phyloP scores from a whole-genome alignment of 2,797 vertebrate species.

The Chiloscyllium punctatum region DNA sequence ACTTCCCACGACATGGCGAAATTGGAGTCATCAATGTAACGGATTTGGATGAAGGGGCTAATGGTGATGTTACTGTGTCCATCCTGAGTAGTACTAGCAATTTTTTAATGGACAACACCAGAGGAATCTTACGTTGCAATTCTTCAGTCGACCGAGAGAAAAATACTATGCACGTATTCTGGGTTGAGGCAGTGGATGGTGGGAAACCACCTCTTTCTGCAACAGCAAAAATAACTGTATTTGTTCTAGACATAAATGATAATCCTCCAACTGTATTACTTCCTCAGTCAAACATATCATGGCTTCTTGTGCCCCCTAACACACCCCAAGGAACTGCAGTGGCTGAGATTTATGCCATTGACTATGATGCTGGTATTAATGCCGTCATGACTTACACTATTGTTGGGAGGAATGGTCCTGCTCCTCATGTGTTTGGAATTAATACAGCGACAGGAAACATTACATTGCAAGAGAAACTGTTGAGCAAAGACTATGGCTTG shows the following conservation, averaged over 20 bases:
- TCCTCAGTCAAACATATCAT: constrained; percentile 66
- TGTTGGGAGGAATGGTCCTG: constrained; percentile 44
- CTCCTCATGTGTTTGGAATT: constrained; percentile 55
- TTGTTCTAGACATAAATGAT: constrained; percentile 71
- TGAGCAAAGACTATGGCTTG: constrained; percentile 55
- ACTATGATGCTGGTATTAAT: constrained; percentile 64
- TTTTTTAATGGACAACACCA: constrained; percentile 58
- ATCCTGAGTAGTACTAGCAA: constrained; percentile 53
- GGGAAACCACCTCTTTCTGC: constrained; percentile 58
- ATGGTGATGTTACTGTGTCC: constrained; percentile 55
- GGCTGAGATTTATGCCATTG: constrained; percentile 63
- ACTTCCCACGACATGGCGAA: constrained; percentile 49
- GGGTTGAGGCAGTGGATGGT: constrained; percentile 57
- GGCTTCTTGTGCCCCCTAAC: constrained; percentile 55
- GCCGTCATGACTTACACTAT: constrained; percentile 63
- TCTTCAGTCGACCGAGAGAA: constrained; percentile 59
- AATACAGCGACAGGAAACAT: constrained; percentile 63
- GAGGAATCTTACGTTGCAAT: constrained; percentile 54
- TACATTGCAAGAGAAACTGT: constrained; percentile 54
- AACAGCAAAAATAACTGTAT: constrained; percentile 58
- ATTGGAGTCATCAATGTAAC: constrained; percentile 59
- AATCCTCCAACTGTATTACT: constrained; percentile 65
- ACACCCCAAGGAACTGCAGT: constrained; percentile 55
- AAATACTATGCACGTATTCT: constrained; percentile 58
- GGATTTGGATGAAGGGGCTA: constrained; percentile 60